Percentiles rank a stretch among this genome's conserved stretches.
phyloP scores from a whole-genome alignment of 2,888 invertebrate genomes.

The Ophioninae sp. region DNA sequence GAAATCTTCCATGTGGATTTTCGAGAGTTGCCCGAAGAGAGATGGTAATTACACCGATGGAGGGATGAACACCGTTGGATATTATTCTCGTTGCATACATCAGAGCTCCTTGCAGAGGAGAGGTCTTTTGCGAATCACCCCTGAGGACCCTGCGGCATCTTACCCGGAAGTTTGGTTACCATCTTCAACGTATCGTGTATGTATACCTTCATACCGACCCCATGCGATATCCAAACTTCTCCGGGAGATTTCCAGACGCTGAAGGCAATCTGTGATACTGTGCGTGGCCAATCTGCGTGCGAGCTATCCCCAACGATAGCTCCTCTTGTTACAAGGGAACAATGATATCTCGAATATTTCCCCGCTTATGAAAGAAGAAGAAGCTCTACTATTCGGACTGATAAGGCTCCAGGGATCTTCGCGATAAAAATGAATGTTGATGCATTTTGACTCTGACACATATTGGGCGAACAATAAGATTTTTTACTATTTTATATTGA shows the following conservation, averaged over 20 bases:
- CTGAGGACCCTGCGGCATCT: conserved; percentile 17
- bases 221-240: conserved; percentile 33
- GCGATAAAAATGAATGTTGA: conserved; percentile 1
- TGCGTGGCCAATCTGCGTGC: conserved; percentile 38
- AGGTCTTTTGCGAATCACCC: conserved; percentile 36
- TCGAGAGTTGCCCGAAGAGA: conserved; percentile 41
- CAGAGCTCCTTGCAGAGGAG: conserved; percentile 10
- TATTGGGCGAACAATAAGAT: not conserved
- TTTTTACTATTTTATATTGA: not conserved
- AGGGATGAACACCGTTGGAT: conserved; percentile 54
- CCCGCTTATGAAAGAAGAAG: conserved; percentile 4
- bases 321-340: conserved; percentile 36
- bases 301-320: conserved; percentile 42
- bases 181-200: conserved; percentile 21
- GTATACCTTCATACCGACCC: not conserved
- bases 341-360: conserved; percentile 31
- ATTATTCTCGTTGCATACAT: conserved; percentile 62
- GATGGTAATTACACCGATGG: conserved; percentile 65
- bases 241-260: conserved; percentile 29
- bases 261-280: conserved; percentile 22
- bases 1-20: conserved; percentile 34
- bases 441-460: not conserved
- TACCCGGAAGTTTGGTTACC: conserved; percentile 41
- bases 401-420: not conserved
- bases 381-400: not conserved